Evolutionary conservation across 2,888 invertebrate genomes (phyloP).

Genomic region (Cosmopolites sordidus): DNA sequence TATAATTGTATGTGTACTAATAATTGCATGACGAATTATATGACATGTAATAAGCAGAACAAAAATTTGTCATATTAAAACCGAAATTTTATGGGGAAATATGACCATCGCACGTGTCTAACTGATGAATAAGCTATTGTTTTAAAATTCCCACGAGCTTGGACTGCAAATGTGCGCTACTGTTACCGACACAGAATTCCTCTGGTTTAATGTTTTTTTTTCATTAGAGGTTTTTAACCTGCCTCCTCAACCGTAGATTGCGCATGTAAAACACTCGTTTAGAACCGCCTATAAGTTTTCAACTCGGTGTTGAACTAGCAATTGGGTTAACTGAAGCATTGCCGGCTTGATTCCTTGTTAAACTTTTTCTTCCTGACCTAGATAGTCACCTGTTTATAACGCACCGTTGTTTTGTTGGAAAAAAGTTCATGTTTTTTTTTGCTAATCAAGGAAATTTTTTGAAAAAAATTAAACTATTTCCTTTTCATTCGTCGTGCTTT

Average conservation of each 20-base stretch:
- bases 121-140: neutral
- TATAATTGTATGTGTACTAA: too few relatives aligned
- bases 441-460: neutral
- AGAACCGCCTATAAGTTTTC: neutral
- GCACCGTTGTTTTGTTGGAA: neutral
- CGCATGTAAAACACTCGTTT: neutral
- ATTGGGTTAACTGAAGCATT: neutral
- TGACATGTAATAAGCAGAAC: too few relatives aligned
- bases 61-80: too few relatives aligned
- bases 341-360: neutral
- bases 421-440: neutral
- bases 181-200: neutral
- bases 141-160: neutral
- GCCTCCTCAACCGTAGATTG: neutral
- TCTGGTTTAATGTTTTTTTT: neutral
- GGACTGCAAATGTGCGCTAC: neutral
- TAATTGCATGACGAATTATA: too few relatives aligned
- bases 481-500: too few relatives aligned
- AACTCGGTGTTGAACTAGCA: neutral
- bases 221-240: conserved; percentile 1
- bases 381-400: neutral
- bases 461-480: too few relatives aligned
- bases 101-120: neutral
- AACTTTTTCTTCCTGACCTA: conserved; percentile 1
- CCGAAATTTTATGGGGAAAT: neutral